Evolutionary conservation across 1,140 invertebrate species (phyloP).

Genomic region (Cyphomyrmex costatus): DNA sequence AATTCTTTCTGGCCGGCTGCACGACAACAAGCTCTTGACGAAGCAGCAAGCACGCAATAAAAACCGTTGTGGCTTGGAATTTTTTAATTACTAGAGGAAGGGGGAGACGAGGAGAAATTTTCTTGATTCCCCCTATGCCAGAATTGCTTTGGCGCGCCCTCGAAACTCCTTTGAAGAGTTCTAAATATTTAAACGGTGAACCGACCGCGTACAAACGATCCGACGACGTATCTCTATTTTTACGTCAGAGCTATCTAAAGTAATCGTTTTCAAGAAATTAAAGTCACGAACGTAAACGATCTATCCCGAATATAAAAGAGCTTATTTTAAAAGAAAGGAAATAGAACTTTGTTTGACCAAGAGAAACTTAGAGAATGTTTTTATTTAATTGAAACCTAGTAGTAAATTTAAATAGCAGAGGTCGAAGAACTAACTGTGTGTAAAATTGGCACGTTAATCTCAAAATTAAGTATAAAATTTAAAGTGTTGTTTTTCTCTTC

Average conservation of each 20-base stretch:
- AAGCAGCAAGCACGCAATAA: conserved; percentile 42
- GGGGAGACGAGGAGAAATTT: conserved; percentile 22
- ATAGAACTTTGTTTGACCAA: background rate
- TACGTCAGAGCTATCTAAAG: background rate
- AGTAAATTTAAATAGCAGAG: background rate
- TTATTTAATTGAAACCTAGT: conserved; percentile 3
- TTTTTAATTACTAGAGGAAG: conserved; percentile 51
- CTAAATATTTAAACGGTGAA: conserved; percentile 54
- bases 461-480: background rate
- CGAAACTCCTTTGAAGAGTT: conserved; percentile 43
- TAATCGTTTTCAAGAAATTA: conserved; percentile 35
- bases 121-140: conserved; percentile 42
- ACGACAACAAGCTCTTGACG: conserved; percentile 43
- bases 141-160: conserved; percentile 10
- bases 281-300: background rate
- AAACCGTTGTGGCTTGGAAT: conserved; percentile 45
- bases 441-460: too few species aligned
- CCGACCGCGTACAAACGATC: conserved; percentile 8
- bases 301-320: background rate
- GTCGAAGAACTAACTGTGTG: background rate
- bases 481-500: background rate
- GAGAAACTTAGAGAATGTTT: conserved; percentile 1
- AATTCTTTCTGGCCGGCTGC: conserved; percentile 47
- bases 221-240: conserved; percentile 26
- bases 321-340: background rate